Evolutionary conservation across 2,113 vertebrate species (phyloP).

Genomic region (Eupsittula cactorum): DNA sequence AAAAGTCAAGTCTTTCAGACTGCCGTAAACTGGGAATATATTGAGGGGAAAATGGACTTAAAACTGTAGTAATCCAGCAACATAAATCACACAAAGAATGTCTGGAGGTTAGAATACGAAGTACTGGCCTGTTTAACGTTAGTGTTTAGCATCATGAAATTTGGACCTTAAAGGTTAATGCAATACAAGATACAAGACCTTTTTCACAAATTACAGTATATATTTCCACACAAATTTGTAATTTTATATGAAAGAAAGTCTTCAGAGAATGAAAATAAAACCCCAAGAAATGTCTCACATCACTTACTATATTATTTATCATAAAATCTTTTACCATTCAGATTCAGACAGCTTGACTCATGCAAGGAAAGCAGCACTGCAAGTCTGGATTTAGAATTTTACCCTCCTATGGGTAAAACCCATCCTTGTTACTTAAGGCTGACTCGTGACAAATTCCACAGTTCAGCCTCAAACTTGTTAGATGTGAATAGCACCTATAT

Average conservation of each 20-base stretch:
- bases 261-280: background rate
- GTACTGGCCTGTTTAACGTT: background rate
- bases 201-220: background rate
- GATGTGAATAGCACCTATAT: slow-evolving; percentile 48
- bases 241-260: background rate
- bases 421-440: slow-evolving; percentile 14
- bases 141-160: background rate
- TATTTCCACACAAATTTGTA: background rate
- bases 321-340: background rate
- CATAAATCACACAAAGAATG: background rate
- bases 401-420: background rate
- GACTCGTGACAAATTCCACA: slow-evolving; percentile 26
- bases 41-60: background rate
- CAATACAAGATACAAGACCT: background rate
- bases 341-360: background rate
- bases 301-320: background rate
- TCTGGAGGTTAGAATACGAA: background rate
- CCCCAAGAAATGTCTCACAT: background rate
- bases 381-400: background rate
- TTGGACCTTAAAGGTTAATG: background rate
- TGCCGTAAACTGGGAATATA: background rate
- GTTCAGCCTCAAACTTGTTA: slow-evolving; percentile 45
- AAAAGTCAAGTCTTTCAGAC: background rate
- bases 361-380: background rate
- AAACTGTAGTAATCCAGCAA: background rate